Percentiles rank a stretch among this genome's conserved stretches.
phyloP scores from a whole-genome alignment of 92 coral and sea anemone species.

The Isaurus tuberculatus region DNA sequence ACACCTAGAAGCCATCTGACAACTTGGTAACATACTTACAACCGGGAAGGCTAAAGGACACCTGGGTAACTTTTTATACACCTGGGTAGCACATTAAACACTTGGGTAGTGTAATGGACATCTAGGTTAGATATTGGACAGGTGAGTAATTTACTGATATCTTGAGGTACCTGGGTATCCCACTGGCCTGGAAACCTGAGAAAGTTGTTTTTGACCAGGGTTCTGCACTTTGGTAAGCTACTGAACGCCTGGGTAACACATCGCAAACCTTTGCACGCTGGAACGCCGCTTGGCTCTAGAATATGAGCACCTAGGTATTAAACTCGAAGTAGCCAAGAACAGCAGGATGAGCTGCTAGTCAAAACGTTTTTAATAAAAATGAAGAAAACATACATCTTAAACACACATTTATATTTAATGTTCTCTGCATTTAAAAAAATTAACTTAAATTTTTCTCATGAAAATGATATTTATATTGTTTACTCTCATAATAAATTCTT shows the following conservation, averaged over 20 bases:
- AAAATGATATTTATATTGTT: slow-evolving; percentile 23
- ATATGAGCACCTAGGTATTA: no score
- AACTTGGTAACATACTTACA: background rate
- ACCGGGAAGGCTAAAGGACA: background rate
- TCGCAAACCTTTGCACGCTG: no score
- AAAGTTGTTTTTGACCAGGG: no score
- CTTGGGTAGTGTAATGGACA: background rate
- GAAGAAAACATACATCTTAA: background rate
- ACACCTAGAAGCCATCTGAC: background rate
- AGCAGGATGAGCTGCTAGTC: background rate
- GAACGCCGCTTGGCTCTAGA: no score
- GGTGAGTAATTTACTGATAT: background rate
- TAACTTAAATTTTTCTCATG: background rate
- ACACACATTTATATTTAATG: background rate
- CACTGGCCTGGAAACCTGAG: background rate
- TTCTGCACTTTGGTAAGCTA: no score
- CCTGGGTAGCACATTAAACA: background rate
- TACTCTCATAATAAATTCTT: slow-evolving; percentile 18
- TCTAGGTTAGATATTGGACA: background rate
- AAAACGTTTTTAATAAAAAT: background rate
- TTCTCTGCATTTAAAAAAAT: slow-evolving; percentile 15
- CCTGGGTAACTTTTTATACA: background rate
- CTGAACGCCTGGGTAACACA: no score
- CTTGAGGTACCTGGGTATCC: background rate
- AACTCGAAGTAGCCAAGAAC: background rate